Evolutionary conservation across 1,140 invertebrate species (phyloP), one percentile per base, ranked within the genome.

Genomic region (Drosophila cardini): DNA sequence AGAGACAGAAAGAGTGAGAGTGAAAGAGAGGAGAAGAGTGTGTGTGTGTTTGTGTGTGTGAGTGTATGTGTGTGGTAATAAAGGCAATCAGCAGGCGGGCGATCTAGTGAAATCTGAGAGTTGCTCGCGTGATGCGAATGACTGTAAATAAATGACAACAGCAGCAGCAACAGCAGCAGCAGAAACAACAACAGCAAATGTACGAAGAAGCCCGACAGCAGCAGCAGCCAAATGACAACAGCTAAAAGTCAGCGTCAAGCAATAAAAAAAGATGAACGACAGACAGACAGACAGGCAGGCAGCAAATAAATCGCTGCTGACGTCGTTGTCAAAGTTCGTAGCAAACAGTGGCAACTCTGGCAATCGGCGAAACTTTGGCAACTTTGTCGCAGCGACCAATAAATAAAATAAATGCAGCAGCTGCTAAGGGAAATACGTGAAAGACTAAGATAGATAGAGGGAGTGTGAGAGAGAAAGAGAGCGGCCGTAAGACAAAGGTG

Each of bases 211-310:
- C 6, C 13, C n/a, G 26, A 62, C 32, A 57, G 16, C 62, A 62
- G 63, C 42, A 26, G 21, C 21, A 75, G 75, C 70, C 70, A 72
- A 72, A 72, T 60, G 70, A 68, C 46, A 69, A 56, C 64, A 62
- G 63, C 63, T 46, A 46, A 56, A 62, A 50, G 71, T 69, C 71
- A 58, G 43, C 50, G 52, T 45, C 30, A 43, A 55, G 58, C 65
- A 61, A 75, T 86, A 86, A 86, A 86, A 85, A 87, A 87, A 87
- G 79, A 86, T 86, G 83, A 87, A 87, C 75, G 83, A 73, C 83
- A 76, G 78, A 78, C 62, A 71, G 80, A 67, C 80, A 71, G 80
- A 67, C 80, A 55, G 21, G 42, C 60, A 34, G 58, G 48, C 65
- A 74, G 83, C 76, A 79, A 83, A 87, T 86, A 82, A 86, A 86